phyloP scores from a whole-genome alignment of 2,113 vertebrate species.

The Dendropsophus ebraccatus region DNA sequence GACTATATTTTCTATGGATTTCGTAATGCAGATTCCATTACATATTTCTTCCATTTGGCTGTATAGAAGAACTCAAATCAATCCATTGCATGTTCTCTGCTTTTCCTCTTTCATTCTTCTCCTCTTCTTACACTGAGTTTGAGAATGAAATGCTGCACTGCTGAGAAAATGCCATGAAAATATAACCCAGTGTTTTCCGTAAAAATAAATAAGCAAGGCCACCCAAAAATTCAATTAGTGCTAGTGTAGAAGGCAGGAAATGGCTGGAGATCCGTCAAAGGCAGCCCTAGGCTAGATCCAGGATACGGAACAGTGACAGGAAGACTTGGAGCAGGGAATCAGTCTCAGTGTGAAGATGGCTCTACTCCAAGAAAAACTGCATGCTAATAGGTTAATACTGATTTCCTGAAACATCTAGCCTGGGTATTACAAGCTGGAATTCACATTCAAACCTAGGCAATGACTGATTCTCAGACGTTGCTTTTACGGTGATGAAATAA shows the following conservation, averaged over 20 bases:
- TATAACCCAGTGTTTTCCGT: constrained; percentile 96
- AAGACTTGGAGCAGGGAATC: constrained; percentile 71
- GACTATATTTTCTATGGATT: neutral
- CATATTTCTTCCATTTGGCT: constrained; percentile 13
- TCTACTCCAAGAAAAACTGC: constrained; percentile 78
- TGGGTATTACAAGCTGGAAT: constrained; percentile 74
- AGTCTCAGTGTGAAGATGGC: constrained; percentile 77
- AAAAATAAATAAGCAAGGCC: constrained; percentile 99
- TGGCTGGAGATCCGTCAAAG: constrained; percentile 80
- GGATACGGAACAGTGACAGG: constrained; percentile 78
- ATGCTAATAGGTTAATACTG: constrained; percentile 72
- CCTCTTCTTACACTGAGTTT: constrained; percentile 71
- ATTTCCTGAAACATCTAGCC: constrained; percentile 73
- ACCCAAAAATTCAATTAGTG: constrained; percentile 99
- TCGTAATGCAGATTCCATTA: constrained; percentile 27
- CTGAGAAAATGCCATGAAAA: constrained; percentile 97
- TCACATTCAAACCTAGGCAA: constrained; percentile 69
- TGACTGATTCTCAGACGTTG: constrained; percentile 67
- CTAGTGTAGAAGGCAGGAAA: constrained; percentile 93
- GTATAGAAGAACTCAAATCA: constrained; percentile 67
- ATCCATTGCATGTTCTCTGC: constrained; percentile 61
- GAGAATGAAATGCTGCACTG: constrained; percentile 89
- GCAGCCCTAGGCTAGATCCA: constrained; percentile 77
- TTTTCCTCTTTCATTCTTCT: constrained; percentile 65
- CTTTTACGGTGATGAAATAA: constrained; percentile 71